These are phyloP conservation scores for Electrophaes corylata DNA, from an alignment of 2,888 invertebrate species.

Conservation along the genomic window DNA sequence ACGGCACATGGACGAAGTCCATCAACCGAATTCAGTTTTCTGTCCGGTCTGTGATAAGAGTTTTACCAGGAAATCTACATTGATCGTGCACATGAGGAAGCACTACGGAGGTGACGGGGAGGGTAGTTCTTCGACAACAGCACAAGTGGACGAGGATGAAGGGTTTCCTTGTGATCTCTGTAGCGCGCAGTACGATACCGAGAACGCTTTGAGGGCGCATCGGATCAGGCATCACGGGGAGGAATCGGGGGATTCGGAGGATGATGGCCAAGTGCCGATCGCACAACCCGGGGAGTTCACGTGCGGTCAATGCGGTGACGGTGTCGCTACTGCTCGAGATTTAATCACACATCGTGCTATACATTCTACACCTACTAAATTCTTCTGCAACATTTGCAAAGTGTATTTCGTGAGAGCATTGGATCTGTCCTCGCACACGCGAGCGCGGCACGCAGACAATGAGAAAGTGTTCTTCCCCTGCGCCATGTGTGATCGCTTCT, in stretches of 20 bases:
- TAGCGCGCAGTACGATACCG: conserved; percentile 83
- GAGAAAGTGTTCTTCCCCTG: conserved; percentile 84
- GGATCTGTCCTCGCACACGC: conserved; percentile 76
- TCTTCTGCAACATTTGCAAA: conserved; percentile 85
- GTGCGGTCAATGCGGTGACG: conserved; percentile 83
- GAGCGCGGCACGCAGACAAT: conserved; percentile 78
- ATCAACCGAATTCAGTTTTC: conserved; percentile 80
- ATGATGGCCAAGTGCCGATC: conserved; percentile 60
- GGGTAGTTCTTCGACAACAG: conserved; percentile 53
- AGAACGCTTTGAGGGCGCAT: conserved; percentile 84
- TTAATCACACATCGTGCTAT: conserved; percentile 83
- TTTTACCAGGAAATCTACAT: conserved; percentile 85
- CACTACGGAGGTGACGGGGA: conserved; percentile 80
- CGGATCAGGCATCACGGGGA: conserved; percentile 84
- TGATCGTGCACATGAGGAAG: conserved; percentile 86
- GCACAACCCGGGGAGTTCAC: conserved; percentile 77
- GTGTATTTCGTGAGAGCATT: conserved; percentile 77
- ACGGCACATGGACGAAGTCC: conserved; percentile 84
- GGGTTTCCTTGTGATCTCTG: conserved; percentile 84
- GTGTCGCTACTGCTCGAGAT: conserved; percentile 81
- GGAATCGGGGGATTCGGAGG: conserved; percentile 69
- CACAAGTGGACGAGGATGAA: conserved; percentile 62
- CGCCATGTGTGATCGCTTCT: conserved; percentile 84
- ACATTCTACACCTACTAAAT: conserved; percentile 79
- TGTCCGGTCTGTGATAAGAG: conserved; percentile 86